A percentile compares a stretch with the other conserved stretches of the same genome.
Conservation (phyloP, 2,888 invertebrate species). For the Ametastegia equiseti region DNA sequence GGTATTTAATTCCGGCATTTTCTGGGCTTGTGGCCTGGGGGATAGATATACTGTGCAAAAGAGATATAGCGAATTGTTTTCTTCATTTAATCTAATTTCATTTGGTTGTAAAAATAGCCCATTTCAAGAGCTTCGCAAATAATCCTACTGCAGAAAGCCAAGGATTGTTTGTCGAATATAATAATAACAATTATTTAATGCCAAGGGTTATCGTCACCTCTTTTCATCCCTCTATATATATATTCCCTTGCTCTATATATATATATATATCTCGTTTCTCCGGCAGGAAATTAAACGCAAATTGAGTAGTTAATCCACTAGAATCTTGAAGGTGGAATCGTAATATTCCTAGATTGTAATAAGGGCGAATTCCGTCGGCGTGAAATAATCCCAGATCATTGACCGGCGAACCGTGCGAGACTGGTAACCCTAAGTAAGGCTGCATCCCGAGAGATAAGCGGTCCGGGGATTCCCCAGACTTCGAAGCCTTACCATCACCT, state of each 20-base stretch:
- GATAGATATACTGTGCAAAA: too few relatives aligned
- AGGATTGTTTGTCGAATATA: not conserved
- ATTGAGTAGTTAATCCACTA: conserved; percentile 25
- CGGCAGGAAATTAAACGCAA: conserved; percentile 32
- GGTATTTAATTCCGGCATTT: too few relatives aligned
- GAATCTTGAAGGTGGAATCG: conserved; percentile 14
- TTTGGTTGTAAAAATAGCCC: not conserved
- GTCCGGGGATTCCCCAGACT: conserved; percentile 29
- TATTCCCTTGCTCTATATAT: too few relatives aligned
- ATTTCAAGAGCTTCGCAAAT: conserved; percentile 5
- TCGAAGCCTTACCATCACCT: conserved; percentile 19
- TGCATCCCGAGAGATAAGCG: conserved; percentile 44
- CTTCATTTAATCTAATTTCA: conserved; percentile 14
- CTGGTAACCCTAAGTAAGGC: conserved; percentile 27
- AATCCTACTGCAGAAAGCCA: not conserved
- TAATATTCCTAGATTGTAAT: conserved; percentile 13
- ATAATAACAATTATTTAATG: conserved; percentile 7
- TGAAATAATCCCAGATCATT: conserved; percentile 44
- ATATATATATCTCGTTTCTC: too few relatives aligned
- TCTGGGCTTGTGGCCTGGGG: too few relatives aligned
- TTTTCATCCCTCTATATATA: too few relatives aligned
- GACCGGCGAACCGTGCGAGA: conserved; percentile 40
- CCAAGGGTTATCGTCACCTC: conserved; percentile 12
- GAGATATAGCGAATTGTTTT: conserved; percentile 2
- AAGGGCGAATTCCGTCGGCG: conserved; percentile 28